Evolutionary conservation across 1,140 invertebrate species (phyloP).

Genomic region (Halictus rubicundus): DNA sequence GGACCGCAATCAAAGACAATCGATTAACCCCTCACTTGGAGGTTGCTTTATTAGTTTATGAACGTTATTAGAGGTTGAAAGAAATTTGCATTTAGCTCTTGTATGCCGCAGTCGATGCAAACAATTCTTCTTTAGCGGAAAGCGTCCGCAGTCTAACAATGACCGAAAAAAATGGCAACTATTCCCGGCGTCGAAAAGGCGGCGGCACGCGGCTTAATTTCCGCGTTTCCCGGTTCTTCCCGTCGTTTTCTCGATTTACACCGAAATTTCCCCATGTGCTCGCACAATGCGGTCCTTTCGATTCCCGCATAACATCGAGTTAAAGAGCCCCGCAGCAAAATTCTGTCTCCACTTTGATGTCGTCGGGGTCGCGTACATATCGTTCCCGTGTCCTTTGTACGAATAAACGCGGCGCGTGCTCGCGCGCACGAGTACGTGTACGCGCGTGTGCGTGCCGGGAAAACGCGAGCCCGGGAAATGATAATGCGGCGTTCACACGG

Average conservation of each 20-base stretch:
- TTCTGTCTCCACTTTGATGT: constrained; percentile 65
- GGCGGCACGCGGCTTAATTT: neutral
- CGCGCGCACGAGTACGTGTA: neutral
- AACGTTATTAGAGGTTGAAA: no score
- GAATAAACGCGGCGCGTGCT: constrained; percentile 47
- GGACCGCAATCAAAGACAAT: no score
- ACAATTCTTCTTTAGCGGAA: no score
- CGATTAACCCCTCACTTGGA: no score
- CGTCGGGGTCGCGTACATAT: constrained; percentile 18
- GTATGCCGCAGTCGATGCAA: no score
- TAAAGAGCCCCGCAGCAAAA: constrained; percentile 62
- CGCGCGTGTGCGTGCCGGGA: constrained; percentile 37
- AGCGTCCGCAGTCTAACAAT: no score
- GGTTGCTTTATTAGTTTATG: no score
- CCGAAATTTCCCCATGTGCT: constrained; percentile 1
- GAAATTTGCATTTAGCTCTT: no score
- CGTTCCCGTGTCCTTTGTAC: constrained; percentile 47
- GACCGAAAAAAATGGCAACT: no score
- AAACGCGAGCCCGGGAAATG: constrained; percentile 5
- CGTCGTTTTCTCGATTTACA: neutral
- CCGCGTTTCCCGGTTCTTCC: neutral
- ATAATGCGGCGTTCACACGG: constrained; percentile 52
- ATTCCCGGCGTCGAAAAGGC: neutral
- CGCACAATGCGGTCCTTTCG: constrained; percentile 33
- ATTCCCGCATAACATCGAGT: constrained; percentile 57